Base-by-base conservation (phyloP, 92 coral and sea anemone species). In the Meandrina meandrites region DNA sequence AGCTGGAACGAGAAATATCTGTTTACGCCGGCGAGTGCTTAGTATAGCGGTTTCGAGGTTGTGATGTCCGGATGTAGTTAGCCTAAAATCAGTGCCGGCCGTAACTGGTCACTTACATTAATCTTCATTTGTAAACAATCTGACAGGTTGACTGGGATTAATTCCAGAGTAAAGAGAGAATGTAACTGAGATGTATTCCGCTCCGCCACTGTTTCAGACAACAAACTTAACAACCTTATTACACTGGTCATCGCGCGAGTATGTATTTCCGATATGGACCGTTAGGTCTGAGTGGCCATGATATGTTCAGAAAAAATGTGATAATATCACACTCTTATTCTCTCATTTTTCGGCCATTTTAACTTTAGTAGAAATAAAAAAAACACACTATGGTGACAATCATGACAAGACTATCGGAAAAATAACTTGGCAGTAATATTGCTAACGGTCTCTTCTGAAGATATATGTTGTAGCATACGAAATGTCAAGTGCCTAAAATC, bases 121-220 rank as follows among this genome's bases (percentile, higher is more conserved):
- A 83, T 73, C 86, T 73, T 53, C 79, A 30, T 72, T 73, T 56
- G 78, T 37, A 12, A 60, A 34, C 27, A 73, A 73, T 34, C 6
- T 73, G 78, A 75, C 80, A 73, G 35, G 8, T 60, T 24, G 21
- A 73, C 51, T 84, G 87, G 80, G n/a, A 72, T 37, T 42, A 24
- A n/a, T 56, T 84, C 87, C 81, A 84, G 80, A 36, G 36, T 16
- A 74, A 9, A 54, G 9, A 79, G 31, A 42, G 28, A 32, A 56
- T 42, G 62, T 8, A 71, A 36, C 28, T n/a, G n/a, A 60, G 66
- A 50, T 2, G 19, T 36, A 32, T 28, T 50, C 37, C 22, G 60
- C 77, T 68, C 85, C 32, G 66, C 62, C 62, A 19, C 19, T 28
- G n/a, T 68, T 7, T 36, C 79, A 70, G 82, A 79, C 70, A 66